A percentile compares a stretch with the other conserved stretches of the same genome.
Evolutionary conservation across 2,888 invertebrate species (phyloP).

Genomic region (Tipula lateralis): DNA sequence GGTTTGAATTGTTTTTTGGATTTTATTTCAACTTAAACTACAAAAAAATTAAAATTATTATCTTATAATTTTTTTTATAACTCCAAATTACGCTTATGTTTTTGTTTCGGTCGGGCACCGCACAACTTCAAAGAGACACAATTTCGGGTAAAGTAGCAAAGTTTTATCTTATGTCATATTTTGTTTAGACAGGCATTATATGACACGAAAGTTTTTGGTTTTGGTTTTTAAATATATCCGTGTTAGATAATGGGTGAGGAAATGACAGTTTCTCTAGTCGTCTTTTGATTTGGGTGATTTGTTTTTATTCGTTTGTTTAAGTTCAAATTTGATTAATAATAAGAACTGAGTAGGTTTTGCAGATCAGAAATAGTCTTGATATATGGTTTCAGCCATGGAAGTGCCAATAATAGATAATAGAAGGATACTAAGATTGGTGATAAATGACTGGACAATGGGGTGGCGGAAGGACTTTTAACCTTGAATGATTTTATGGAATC

Average conservation of each 20-base stretch:
- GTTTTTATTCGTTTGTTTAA: too few species aligned
- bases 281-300: background rate
- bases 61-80: background rate
- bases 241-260: background rate
- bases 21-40: background rate
- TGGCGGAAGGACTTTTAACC: too few species aligned
- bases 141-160: background rate
- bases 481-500: too few species aligned
- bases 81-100: background rate
- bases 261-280: background rate
- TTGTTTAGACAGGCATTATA: background rate
- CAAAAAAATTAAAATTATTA: background rate
- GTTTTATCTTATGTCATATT: constrained; percentile 1
- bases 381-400: too few species aligned
- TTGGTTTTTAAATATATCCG: background rate
- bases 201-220: background rate
- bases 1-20: background rate
- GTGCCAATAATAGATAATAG: too few species aligned
- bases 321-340: too few species aligned
- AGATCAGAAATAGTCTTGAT: too few species aligned
- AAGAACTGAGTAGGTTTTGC: too few species aligned
- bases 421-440: too few species aligned
- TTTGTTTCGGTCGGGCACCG: background rate
- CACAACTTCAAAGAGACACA: background rate
- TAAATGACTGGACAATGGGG: too few species aligned